These are phyloP conservation scores for Aphelinus atriplicis DNA, from an alignment of 1,140 invertebrate genomes.

Conservation along the genomic window DNA sequence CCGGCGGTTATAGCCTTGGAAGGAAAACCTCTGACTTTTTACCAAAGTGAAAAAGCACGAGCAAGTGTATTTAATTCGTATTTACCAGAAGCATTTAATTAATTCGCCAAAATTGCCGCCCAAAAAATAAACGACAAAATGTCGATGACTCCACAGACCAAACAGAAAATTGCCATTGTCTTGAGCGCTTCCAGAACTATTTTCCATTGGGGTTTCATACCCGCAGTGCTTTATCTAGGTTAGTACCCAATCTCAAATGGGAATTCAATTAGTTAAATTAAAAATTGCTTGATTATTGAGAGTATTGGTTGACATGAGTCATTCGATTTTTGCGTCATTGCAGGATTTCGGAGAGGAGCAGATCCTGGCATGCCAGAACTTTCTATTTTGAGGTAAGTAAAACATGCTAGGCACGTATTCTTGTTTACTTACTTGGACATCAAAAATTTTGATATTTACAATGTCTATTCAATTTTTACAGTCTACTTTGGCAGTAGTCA, in stretches of 20 bases:
- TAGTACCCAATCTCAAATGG: constrained; percentile 45
- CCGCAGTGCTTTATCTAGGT: constrained; percentile 76
- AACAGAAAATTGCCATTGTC: constrained; percentile 71
- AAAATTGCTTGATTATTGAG: too few species aligned
- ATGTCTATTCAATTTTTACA: constrained; percentile 46
- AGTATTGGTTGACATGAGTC: too few species aligned
- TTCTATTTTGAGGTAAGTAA: constrained; percentile 66
- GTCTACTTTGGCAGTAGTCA: constrained; percentile 66
- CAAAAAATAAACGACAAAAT: constrained; percentile 50
- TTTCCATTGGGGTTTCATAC: constrained; percentile 78
- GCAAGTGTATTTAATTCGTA: background rate
- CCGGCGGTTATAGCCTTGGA: too few species aligned
- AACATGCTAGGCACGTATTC: background rate
- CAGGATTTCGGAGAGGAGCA: constrained; percentile 72
- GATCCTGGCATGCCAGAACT: constrained; percentile 73
- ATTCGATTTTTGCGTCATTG: constrained; percentile 39
- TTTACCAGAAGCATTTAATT: background rate
- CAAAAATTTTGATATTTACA: constrained; percentile 6
- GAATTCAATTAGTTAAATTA: too few species aligned
- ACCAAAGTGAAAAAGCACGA: too few species aligned
- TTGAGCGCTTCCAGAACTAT: constrained; percentile 69
- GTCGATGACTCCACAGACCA: constrained; percentile 63
- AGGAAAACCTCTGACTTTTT: too few species aligned
- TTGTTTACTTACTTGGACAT: constrained; percentile 12
- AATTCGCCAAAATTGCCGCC: constrained; percentile 26